Evolutionary conservation across 2,888 invertebrate species (phyloP).

Genomic region (Hofmannophila pseudospretella): DNA sequence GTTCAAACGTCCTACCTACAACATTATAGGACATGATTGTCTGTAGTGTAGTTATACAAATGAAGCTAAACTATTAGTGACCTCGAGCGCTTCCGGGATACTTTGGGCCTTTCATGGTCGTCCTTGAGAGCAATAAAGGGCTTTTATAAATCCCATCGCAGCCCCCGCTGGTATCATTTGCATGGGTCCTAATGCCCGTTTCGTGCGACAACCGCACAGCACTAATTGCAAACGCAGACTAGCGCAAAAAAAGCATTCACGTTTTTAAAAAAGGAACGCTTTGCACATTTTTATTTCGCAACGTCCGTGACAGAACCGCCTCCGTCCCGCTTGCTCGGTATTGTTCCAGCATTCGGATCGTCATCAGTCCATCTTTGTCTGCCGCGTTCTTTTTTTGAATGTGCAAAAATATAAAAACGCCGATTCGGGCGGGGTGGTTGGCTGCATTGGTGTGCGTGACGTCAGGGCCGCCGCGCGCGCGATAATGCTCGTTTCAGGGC

Average conservation of each 20-base stretch:
- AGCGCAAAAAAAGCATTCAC: constrained; percentile 73
- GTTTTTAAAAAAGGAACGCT: constrained; percentile 69
- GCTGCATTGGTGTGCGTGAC: constrained; percentile 56
- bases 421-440: constrained; percentile 60
- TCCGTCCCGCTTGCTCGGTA: constrained; percentile 65
- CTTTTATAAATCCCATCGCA: constrained; percentile 36
- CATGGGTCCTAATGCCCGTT: constrained; percentile 62
- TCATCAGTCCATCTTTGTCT: constrained; percentile 77
- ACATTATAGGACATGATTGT: constrained; percentile 2
- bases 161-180: constrained; percentile 44
- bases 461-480: constrained; percentile 40
- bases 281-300: constrained; percentile 75
- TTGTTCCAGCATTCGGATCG: constrained; percentile 52
- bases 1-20: constrained; percentile 19
- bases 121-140: constrained; percentile 46
- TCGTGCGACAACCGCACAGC: constrained; percentile 64
- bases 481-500: constrained; percentile 72
- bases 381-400: constrained; percentile 70
- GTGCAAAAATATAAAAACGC: constrained; percentile 77
- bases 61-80: no score
- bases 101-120: constrained; percentile 30
- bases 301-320: constrained; percentile 64
- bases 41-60: no score
- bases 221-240: constrained; percentile 77
- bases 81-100: constrained; percentile 65